A percentile compares a stretch with the other conserved stretches of the same genome.
Conservation (phyloP, 2,888 invertebrate species). For the Cynaeus angustus region DNA sequence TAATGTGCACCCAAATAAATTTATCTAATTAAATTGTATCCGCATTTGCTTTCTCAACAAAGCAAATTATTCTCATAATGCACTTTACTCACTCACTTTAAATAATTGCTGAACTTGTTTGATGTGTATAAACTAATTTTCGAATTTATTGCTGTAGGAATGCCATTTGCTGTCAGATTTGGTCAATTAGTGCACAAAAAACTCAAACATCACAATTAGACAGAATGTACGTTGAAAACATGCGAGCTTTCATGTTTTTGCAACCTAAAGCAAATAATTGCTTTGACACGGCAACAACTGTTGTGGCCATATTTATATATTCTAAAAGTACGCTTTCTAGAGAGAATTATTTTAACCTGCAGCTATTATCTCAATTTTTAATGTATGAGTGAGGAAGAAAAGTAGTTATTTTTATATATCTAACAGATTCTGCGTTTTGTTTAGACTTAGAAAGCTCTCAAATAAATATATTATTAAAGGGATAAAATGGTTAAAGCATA, state of each 20-base stretch:
- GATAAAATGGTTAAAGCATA: too few relatives aligned
- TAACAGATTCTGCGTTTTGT: too few relatives aligned
- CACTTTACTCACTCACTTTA: slow-evolving; percentile 14
- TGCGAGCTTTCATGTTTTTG: not conserved
- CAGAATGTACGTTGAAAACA: not conserved
- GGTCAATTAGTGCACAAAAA: not conserved
- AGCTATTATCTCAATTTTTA: too few relatives aligned
- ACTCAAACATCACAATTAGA: not conserved
- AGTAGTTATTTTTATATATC: too few relatives aligned
- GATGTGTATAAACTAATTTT: slow-evolving; percentile 15
- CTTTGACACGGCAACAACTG: too few relatives aligned
- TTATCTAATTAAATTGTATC: slow-evolving; percentile 26
- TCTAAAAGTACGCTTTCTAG: too few relatives aligned
- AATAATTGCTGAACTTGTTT: slow-evolving; percentile 21
- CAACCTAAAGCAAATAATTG: not conserved
- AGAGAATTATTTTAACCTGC: too few relatives aligned
- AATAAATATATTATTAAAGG: too few relatives aligned
- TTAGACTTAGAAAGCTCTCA: too few relatives aligned
- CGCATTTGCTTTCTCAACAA: slow-evolving; percentile 26
- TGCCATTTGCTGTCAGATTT: not conserved
- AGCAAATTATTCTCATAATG: slow-evolving; percentile 12
- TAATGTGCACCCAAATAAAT: slow-evolving; percentile 8
- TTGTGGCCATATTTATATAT: too few relatives aligned
- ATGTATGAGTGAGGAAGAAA: too few relatives aligned
- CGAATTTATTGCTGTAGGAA: slow-evolving; percentile 11